Conservation (phyloP, 2,888 invertebrate species). For the Chrysopilus asiliformis region DNA sequence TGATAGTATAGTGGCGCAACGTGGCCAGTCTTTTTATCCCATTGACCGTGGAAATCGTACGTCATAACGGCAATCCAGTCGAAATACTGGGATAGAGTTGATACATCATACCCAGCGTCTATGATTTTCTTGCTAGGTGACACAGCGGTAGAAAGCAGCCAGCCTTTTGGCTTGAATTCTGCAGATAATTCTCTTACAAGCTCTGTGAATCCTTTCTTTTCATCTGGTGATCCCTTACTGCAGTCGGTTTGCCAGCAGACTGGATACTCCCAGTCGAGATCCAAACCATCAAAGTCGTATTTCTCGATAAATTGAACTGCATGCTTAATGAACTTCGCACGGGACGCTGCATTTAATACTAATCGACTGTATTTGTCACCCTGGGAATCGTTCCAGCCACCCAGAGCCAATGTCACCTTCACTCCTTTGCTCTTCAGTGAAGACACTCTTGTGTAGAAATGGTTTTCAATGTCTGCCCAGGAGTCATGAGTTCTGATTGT, state of each 20-base stretch:
- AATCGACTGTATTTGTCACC: constrained; percentile 80
- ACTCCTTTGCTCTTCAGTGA: constrained; percentile 63
- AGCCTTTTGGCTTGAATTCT: constrained; percentile 50
- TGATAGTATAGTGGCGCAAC: constrained; percentile 75
- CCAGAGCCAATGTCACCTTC: constrained; percentile 76
- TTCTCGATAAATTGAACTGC: constrained; percentile 63
- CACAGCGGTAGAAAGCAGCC: constrained; percentile 69
- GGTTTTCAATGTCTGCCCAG: constrained; percentile 82
- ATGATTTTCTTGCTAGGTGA: constrained; percentile 80
- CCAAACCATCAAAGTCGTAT: constrained; percentile 83
- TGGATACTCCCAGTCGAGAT: constrained; percentile 91
- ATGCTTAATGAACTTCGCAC: constrained; percentile 60
- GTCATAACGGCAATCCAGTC: constrained; percentile 92
- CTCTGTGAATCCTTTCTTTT: constrained; percentile 65
- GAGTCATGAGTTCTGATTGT: constrained; percentile 73
- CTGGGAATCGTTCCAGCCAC: constrained; percentile 92
- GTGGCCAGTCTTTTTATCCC: constrained; percentile 85
- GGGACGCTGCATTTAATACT: constrained; percentile 60
- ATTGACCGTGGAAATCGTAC: constrained; percentile 83
- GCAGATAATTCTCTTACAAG: constrained; percentile 58
- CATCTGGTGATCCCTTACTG: constrained; percentile 67
- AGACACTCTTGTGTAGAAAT: constrained; percentile 73
- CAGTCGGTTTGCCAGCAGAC: constrained; percentile 60
- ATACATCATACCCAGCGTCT: constrained; percentile 74
- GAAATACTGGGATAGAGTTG: constrained; percentile 54